These are phyloP conservation scores for Porites rus DNA, from an alignment of 92 coral and sea anemone species.

Conservation along the genomic window DNA sequence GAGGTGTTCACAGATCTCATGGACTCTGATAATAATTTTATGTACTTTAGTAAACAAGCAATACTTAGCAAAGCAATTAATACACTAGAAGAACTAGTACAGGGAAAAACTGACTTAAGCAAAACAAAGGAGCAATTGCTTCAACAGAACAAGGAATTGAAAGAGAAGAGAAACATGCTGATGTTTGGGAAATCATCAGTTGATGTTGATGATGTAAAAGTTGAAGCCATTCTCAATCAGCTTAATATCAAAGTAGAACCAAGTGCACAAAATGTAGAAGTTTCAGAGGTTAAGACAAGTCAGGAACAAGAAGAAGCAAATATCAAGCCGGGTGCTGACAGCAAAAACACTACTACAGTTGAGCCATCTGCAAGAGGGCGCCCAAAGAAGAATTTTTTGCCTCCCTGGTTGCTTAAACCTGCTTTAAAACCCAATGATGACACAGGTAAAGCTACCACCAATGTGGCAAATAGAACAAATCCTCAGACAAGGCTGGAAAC, in stretches of 20 bases:
- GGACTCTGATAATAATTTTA: slow-evolving; percentile 40
- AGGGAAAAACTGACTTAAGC: slow-evolving; percentile 29
- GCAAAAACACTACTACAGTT: background rate
- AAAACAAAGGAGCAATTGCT: slow-evolving; percentile 35
- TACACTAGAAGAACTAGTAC: slow-evolving; percentile 47
- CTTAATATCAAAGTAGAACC: slow-evolving; percentile 41
- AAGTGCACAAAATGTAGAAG: background rate
- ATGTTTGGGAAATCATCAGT: slow-evolving; percentile 53
- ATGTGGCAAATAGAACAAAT: background rate
- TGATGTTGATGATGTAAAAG: slow-evolving; percentile 52
- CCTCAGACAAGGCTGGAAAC: background rate
- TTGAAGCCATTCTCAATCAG: slow-evolving; percentile 45
- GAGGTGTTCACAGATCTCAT: slow-evolving; percentile 65
- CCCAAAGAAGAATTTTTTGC: slow-evolving; percentile 32
- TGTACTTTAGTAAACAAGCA: slow-evolving; percentile 83
- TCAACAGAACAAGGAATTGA: slow-evolving; percentile 56
- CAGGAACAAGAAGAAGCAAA: slow-evolving; percentile 24
- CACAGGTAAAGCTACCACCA: background rate
- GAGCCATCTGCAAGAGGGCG: slow-evolving; percentile 37
- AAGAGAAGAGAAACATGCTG: slow-evolving; percentile 56
- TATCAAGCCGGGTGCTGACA: background rate
- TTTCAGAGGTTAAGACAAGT: background rate
- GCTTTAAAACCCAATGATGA: background rate
- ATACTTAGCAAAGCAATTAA: slow-evolving; percentile 75
- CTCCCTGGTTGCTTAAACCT: slow-evolving; percentile 23